Evolutionary conservation across 35 echinoderm and acorn worm species (phyloP).

Genomic region (Hemicentrotus pulcherrimus): DNA sequence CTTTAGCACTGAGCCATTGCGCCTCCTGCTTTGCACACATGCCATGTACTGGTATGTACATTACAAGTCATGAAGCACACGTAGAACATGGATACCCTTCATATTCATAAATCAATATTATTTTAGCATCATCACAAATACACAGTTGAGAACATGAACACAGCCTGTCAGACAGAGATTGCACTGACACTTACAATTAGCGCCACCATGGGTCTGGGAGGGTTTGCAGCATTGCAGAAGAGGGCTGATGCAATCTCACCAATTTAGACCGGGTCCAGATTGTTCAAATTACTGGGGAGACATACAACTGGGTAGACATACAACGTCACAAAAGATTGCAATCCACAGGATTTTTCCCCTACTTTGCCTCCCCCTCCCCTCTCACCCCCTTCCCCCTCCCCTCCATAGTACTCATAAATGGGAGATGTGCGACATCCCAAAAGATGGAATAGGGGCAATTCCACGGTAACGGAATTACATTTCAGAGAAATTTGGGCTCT

Average conservation of each 20-base stretch:
- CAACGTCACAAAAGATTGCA: not conserved
- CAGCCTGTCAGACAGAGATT: not conserved
- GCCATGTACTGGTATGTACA: too few species aligned
- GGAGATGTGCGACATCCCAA: too few species aligned
- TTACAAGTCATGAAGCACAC: too few species aligned
- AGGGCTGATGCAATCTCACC: not conserved
- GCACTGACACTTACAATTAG: not conserved
- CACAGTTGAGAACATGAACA: not conserved
- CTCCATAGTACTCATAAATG: not conserved
- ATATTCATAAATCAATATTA: too few species aligned
- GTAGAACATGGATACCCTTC: too few species aligned
- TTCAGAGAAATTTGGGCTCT: too few species aligned
- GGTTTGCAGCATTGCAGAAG: not conserved
- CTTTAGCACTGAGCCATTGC: too few species aligned
- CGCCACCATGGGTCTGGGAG: not conserved
- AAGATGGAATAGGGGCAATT: too few species aligned
- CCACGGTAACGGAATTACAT: too few species aligned
- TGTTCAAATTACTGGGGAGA: not conserved
- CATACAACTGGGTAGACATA: not conserved
- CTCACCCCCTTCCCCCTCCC: not conserved
- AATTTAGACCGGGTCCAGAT: not conserved
- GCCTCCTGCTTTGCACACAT: too few species aligned
- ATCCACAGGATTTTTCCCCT: not conserved
- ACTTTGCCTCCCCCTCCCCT: not conserved
- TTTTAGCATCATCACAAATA: too few species aligned